Base-by-base conservation (phyloP, 2,888 invertebrate species). In the Pristionchus mayeri region DNA sequence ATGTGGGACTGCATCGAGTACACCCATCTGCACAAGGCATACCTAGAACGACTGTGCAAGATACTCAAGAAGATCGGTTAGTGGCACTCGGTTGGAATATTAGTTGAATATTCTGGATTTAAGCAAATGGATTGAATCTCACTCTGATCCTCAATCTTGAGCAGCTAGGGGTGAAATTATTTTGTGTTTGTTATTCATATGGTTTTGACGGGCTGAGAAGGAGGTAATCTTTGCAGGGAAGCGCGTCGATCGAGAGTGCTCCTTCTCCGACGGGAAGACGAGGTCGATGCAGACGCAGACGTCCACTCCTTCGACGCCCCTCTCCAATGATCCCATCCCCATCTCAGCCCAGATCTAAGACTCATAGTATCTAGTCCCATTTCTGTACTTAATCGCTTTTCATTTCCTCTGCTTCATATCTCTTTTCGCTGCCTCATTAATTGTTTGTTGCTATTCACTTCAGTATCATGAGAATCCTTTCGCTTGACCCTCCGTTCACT, bases 1-100 rank as follows among this genome's bases (percentile, higher is more conserved):
- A 92, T 92, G 92, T 92, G 92, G 92, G 91, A 92, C 71, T 90
- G 91, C 40, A 87, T 91, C 52, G 91, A 91, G 85, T 92, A 91
- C 85, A 88, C 89, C 50, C 90, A 90, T 71, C 84, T 88, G 71
- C 88, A 91, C 78, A 87, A 84, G 34, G 87, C 88, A 21, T 91
- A 92, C 85, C 90, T 92, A 30, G 88, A 91, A 60, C 86, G 88
- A 80, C 76, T 92, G 57, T 91, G 90, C 84, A 63, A 67, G 9
- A 83, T 91, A 48, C 86, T 91, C 44, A 88, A 88, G 84, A 87
- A 87, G 75, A 86, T 90, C 21, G 90, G 91, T 57, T 57, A 57
- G 52, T 50, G 13, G 18, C 37, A 21, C 21, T 67, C 1, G 30
- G 21, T 13, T 30, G 7, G 63, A n/a, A 7, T 34, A 67, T 75